A percentile compares a stretch with the other conserved stretches of the same genome.
These are phyloP conservation scores for Ciconia maguari DNA, from an alignment of 2,113 vertebrate genomes.

Conservation along the genomic window DNA sequence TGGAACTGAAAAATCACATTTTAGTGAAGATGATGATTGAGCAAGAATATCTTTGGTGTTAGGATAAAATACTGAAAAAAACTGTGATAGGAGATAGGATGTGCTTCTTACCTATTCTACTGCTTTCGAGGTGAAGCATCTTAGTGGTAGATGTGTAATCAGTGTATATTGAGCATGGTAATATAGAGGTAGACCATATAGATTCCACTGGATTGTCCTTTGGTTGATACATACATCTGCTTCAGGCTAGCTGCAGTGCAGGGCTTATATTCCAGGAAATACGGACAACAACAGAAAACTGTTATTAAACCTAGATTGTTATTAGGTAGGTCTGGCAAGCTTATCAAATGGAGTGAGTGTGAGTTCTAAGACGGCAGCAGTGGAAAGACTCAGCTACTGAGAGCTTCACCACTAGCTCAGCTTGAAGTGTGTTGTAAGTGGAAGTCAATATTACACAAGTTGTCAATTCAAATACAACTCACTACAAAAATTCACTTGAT, in stretches of 20 bases:
- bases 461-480: neutral
- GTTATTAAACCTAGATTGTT: neutral
- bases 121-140: neutral
- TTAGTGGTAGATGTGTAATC: neutral
- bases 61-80: neutral
- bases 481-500: neutral
- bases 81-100: too few relatives aligned
- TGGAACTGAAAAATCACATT: neutral
- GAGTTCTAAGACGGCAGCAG: neutral
- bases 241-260: neutral
- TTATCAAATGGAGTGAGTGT: neutral
- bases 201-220: neutral
- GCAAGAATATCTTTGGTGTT: neutral
- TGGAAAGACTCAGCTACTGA: neutral
- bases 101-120: neutral
- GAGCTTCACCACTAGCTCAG: neutral
- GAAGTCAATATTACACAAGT: neutral
- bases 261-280: neutral
- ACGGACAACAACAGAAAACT: neutral
- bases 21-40: accelerated
- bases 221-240: neutral
- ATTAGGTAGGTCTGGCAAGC: neutral
- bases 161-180: accelerated
- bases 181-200: neutral
- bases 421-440: neutral